Conservation (phyloP, 2,113 vertebrate genomes). For the Scartelaos histophorus region DNA sequence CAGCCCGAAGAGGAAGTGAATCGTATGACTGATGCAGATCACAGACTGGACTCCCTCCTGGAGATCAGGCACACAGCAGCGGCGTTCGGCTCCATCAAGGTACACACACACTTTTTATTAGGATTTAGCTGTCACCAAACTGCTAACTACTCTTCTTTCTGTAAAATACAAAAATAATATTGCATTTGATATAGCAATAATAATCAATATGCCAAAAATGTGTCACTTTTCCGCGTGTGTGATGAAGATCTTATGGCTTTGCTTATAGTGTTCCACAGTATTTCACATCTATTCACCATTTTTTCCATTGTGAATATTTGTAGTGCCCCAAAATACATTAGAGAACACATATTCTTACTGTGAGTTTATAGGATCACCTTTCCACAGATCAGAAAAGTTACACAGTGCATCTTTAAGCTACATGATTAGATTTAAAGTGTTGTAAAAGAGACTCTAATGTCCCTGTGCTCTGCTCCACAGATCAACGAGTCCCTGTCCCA, state of each 20-base stretch:
- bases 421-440: not conserved
- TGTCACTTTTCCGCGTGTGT: not conserved
- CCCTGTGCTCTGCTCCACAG: slow-evolving; percentile 34
- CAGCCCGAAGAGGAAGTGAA: slow-evolving; percentile 21
- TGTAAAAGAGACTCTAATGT: not conserved
- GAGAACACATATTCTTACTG: not conserved
- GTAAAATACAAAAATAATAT: too few relatives aligned
- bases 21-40: not conserved
- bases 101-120: slow-evolving; percentile 16
- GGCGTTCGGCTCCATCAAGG: slow-evolving; percentile 15
- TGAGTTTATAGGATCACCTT: too few relatives aligned
- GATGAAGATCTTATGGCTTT: too few relatives aligned
- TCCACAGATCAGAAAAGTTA: not conserved
- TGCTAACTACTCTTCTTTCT: too few relatives aligned
- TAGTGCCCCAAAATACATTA: not conserved
- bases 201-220: too few relatives aligned
- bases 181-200: too few relatives aligned
- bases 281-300: too few relatives aligned
- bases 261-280: too few relatives aligned
- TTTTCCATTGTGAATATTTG: too few relatives aligned
- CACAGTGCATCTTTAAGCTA: not conserved
- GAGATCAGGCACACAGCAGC: not conserved
- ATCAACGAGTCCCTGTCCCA: slow-evolving; percentile 48
- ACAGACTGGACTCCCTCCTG: slow-evolving; percentile 44
- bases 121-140: too few relatives aligned